Conservation (phyloP, 2,888 invertebrate genomes). For the Xanthorhoe spadicearia region DNA sequence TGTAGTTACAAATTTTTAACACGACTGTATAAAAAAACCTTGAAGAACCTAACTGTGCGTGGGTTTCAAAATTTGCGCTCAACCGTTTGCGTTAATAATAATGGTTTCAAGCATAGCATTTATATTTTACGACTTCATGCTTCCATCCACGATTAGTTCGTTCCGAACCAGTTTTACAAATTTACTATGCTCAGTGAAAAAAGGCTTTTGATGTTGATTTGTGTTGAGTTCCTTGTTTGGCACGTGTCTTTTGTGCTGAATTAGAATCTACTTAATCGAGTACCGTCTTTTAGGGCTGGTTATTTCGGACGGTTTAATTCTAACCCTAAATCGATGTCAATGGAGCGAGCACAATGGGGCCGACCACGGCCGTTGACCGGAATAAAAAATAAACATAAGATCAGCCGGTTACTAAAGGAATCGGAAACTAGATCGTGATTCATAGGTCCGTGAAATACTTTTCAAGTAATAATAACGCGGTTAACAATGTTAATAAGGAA, state of each 20-base stretch:
- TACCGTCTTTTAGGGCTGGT: conserved; percentile 25
- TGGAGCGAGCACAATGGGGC: conserved; percentile 70
- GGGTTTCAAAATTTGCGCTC: conserved; percentile 62
- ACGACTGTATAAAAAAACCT: conserved; percentile 47
- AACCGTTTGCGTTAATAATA: conserved; percentile 53
- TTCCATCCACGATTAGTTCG: conserved; percentile 46
- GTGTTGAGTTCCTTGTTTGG: conserved; percentile 40
- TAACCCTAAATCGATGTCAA: conserved; percentile 78
- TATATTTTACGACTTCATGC: conserved; percentile 49
- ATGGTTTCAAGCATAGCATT: conserved; percentile 51
- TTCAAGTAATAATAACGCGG: conserved; percentile 24
- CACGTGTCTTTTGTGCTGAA: conserved; percentile 45
- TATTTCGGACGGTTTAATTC: conserved; percentile 59
- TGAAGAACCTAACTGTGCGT: conserved; percentile 60
- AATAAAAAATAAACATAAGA: conserved; percentile 74
- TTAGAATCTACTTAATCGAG: conserved; percentile 10
- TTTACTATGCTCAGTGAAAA: conserved; percentile 34
- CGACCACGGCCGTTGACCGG: conserved; percentile 77
- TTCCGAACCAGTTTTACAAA: conserved; percentile 43
- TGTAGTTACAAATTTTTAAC: conserved; percentile 18
- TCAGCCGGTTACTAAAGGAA: conserved; percentile 62
- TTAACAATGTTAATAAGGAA: conserved; percentile 18
- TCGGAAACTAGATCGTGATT: conserved; percentile 70
- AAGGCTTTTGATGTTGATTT: conserved; percentile 36
- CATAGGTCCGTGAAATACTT: conserved; percentile 49